Percentiles rank a stretch among this genome's conserved stretches.
Conservation (phyloP, 2,888 invertebrate species). For the Rhyacophila evoluta region DNA sequence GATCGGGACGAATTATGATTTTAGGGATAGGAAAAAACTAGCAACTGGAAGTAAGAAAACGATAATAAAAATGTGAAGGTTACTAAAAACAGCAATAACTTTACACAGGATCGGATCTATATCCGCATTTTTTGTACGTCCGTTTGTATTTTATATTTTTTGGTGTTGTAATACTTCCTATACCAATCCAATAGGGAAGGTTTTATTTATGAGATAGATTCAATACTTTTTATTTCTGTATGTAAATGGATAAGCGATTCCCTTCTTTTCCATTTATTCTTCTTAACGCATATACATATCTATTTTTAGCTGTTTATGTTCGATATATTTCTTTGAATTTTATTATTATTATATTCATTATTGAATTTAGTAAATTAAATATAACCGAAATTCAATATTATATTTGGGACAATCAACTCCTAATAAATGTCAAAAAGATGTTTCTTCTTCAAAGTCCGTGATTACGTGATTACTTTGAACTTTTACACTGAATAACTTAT, state of each 20-base stretch:
- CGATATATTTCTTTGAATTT: too few species aligned
- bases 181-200: neutral
- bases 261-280: neutral
- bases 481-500: too few species aligned
- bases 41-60: neutral
- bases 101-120: neutral
- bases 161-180: neutral
- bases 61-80: neutral
- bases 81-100: slow-evolving; percentile 4
- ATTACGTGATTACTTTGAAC: too few species aligned
- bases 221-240: slow-evolving; percentile 21
- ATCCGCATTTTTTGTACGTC: neutral
- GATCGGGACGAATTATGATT: neutral
- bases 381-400: too few species aligned
- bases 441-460: too few species aligned
- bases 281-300: neutral
- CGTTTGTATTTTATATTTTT: slow-evolving; percentile 14
- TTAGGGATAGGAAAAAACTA: neutral
- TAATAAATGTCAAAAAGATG: too few species aligned
- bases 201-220: slow-evolving; percentile 18
- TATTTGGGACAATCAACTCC: too few species aligned
- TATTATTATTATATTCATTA: too few species aligned
- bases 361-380: too few species aligned
- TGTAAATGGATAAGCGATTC: slow-evolving; percentile 22
- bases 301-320: neutral